Percentiles rank a stretch among this genome's conserved stretches.
phyloP scores from a whole-genome alignment of 1,140 invertebrate species.

The Melitaea cinxia region DNA sequence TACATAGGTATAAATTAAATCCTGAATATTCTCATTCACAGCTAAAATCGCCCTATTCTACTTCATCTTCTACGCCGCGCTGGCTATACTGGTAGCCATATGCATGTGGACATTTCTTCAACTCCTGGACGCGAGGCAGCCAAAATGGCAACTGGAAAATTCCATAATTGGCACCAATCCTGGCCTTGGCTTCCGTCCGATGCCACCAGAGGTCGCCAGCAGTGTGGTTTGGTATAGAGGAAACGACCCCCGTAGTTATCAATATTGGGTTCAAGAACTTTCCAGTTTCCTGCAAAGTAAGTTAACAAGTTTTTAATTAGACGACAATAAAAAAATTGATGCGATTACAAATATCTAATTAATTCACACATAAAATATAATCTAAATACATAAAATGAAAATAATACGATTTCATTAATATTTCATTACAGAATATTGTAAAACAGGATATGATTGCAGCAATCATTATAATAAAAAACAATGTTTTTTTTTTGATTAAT shows the following conservation, averaged over 20 bases:
- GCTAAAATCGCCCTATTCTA: constrained; percentile 96
- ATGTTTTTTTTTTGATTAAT: no score
- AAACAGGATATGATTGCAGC: no score
- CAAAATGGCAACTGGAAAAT: constrained; percentile 90
- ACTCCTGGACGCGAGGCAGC: constrained; percentile 92
- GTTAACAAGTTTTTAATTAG: constrained; percentile 6
- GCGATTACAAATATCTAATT: no score
- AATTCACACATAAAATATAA: no score
- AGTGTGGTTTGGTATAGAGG: constrained; percentile 96
- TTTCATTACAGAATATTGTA: no score
- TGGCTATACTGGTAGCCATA: constrained; percentile 93
- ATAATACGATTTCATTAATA: no score
- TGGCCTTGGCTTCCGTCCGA: constrained; percentile 94
- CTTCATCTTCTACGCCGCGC: constrained; percentile 92
- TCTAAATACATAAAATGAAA: no score
- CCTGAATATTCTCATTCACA: constrained; percentile 65
- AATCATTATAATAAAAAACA: no score
- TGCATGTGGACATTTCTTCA: constrained; percentile 96
- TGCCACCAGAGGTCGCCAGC: constrained; percentile 94
- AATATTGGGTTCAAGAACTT: constrained; percentile 89
- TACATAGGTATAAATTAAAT: no score
- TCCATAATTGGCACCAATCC: constrained; percentile 96
- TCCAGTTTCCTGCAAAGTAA: constrained; percentile 85
- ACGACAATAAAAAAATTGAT: no score
- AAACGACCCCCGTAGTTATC: constrained; percentile 87